Evolutionary conservation across 2,797 vertebrate genomes (phyloP).

Genomic region (Tadarida brasiliensis): DNA sequence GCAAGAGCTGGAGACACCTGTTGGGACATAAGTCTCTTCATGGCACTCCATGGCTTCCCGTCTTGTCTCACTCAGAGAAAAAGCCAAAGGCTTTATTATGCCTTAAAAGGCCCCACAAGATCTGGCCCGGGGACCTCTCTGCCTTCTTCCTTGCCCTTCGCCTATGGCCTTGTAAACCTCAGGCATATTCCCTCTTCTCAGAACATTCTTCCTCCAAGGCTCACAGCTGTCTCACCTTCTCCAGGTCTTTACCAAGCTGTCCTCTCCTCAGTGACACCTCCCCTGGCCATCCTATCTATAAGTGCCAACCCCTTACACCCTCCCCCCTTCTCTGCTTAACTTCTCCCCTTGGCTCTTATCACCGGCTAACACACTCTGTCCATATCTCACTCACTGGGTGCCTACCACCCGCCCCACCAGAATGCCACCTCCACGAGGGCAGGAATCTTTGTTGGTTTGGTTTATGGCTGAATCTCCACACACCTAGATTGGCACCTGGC

Average conservation of each 20-base stretch:
- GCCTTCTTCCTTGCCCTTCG: neutral
- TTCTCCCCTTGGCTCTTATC: neutral
- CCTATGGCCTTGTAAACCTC: neutral
- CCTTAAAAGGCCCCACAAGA: neutral
- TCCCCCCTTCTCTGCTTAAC: neutral
- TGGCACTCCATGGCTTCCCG: neutral
- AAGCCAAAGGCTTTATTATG: neutral
- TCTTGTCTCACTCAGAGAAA: neutral
- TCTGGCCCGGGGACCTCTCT: neutral
- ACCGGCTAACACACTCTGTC: rapidly evolving
- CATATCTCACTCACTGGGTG: neutral
- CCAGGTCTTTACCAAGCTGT: neutral
- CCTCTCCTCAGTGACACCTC: neutral
- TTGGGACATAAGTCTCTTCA: neutral
- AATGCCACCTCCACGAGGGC: neutral
- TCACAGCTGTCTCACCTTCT: neutral
- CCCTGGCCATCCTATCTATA: neutral
- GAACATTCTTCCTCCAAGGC: neutral
- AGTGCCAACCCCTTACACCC: no score
- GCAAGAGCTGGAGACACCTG: neutral
- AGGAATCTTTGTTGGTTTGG: neutral
- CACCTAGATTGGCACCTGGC: neutral
- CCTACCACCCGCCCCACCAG: neutral
- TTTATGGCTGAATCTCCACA: neutral
- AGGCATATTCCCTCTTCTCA: neutral